Conservation (phyloP, 1,140 invertebrate species). For the Leptonema lineaticorne region DNA sequence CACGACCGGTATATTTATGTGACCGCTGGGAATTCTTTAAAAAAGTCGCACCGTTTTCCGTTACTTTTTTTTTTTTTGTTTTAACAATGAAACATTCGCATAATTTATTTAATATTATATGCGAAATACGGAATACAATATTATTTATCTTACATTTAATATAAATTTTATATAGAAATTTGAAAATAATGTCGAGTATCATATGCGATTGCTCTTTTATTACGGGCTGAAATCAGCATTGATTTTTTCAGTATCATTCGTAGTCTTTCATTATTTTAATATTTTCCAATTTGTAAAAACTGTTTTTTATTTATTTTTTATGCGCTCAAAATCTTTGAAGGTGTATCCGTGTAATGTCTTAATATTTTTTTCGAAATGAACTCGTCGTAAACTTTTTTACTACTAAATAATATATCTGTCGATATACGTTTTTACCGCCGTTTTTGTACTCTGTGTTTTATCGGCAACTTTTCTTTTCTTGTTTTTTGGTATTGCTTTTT, state of each 20-base stretch:
- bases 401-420: slow-evolving; percentile 34
- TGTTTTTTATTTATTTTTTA: too few relatives aligned
- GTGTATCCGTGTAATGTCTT: slow-evolving; percentile 29
- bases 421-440: not conserved
- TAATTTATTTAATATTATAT: too few relatives aligned
- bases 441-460: too few relatives aligned
- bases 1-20: slow-evolving; percentile 36
- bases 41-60: not conserved
- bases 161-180: too few relatives aligned
- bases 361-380: slow-evolving; percentile 38
- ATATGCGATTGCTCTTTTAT: not conserved
- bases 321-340: too few relatives aligned
- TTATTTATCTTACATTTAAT: too few relatives aligned
- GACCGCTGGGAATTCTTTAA: not conserved
- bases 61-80: not conserved
- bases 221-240: not conserved
- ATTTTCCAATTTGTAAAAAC: too few relatives aligned
- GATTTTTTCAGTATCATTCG: not conserved
- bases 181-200: too few relatives aligned
- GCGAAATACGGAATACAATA: too few relatives aligned
- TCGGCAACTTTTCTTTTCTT: too few relatives aligned
- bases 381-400: slow-evolving; percentile 34
- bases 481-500: too few relatives aligned
- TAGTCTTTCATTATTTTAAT: not conserved
- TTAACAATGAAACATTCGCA: too few relatives aligned